A percentile compares a stretch with the other conserved stretches of the same genome.
Conservation (phyloP, 2,888 invertebrate genomes). For the Hypercompe scribonia region DNA sequence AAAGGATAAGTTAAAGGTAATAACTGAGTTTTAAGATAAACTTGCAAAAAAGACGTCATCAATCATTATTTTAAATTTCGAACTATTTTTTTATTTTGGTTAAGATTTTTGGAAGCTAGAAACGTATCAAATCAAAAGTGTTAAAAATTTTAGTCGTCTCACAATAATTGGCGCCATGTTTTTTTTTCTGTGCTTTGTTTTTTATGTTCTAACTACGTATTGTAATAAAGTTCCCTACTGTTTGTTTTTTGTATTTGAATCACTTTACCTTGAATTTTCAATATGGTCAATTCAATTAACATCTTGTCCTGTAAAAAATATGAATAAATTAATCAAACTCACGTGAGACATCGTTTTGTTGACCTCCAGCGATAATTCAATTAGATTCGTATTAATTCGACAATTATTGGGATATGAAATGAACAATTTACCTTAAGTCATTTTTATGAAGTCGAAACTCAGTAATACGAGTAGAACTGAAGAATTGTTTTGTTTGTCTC, state of each 20-base stretch:
- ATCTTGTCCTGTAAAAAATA: background rate
- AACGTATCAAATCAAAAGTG: background rate
- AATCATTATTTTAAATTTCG: too few species aligned
- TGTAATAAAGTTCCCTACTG: background rate
- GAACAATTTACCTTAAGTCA: too few species aligned
- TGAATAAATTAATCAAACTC: background rate
- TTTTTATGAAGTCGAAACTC: too few species aligned
- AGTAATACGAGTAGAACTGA: too few species aligned
- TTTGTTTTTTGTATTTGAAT: background rate
- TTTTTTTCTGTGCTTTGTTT: background rate
- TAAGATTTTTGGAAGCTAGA: background rate
- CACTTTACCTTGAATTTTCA: background rate
- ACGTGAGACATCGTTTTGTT: background rate
- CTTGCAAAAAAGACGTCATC: too few species aligned
- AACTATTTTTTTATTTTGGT: too few species aligned
- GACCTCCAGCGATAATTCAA: background rate
- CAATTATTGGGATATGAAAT: too few species aligned
- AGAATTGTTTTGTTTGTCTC: too few species aligned
- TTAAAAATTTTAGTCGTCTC: background rate
- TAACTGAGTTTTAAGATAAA: too few species aligned
- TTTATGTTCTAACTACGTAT: background rate
- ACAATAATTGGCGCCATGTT: background rate
- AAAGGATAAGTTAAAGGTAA: background rate
- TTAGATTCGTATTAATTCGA: background rate
- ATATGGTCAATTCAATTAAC: background rate